These are phyloP conservation scores for Dicyrtomina minuta DNA, from an alignment of 2,888 invertebrate species.

Conservation along the genomic window DNA sequence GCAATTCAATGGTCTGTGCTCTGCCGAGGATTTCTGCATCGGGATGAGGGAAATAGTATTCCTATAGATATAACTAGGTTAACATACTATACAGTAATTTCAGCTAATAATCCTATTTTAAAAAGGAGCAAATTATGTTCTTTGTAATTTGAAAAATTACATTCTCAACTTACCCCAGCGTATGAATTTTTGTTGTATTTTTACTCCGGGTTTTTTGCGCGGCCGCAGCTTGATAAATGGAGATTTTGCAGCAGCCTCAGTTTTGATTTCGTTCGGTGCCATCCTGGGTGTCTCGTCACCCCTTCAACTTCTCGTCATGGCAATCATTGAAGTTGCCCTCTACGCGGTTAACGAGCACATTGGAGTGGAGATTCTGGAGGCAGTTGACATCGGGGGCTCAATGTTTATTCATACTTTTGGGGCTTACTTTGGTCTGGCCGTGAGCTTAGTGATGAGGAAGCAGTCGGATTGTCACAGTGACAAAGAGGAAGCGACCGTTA, in stretches of 20 bases:
- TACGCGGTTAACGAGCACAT: conserved; percentile 74
- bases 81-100: too few species aligned
- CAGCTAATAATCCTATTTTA: too few species aligned
- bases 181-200: too few species aligned
- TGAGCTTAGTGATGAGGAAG: conserved; percentile 65
- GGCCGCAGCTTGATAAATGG: conserved; percentile 68
- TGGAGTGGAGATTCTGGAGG: conserved; percentile 72
- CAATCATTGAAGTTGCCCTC: conserved; percentile 72
- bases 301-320: conserved; percentile 76
- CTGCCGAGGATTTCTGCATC: conserved; percentile 67
- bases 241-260: conserved; percentile 82
- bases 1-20: conserved; percentile 84
- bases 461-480: conserved; percentile 60
- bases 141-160: too few species aligned
- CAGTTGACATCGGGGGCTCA: conserved; percentile 90
- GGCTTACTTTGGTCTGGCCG: conserved; percentile 93
- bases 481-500: conserved; percentile 74
- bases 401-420: conserved; percentile 94
- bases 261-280: conserved; percentile 87
- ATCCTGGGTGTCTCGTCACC: conserved; percentile 77
- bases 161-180: too few species aligned
- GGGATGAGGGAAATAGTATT: conserved; percentile 53
- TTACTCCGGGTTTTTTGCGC: too few species aligned
- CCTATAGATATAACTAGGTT: conserved; percentile 54
- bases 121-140: too few species aligned